A percentile compares a stretch with the other conserved stretches of the same genome.
Conservation (phyloP, 2,888 invertebrate genomes). For the Nephrotoma guestfalica region DNA sequence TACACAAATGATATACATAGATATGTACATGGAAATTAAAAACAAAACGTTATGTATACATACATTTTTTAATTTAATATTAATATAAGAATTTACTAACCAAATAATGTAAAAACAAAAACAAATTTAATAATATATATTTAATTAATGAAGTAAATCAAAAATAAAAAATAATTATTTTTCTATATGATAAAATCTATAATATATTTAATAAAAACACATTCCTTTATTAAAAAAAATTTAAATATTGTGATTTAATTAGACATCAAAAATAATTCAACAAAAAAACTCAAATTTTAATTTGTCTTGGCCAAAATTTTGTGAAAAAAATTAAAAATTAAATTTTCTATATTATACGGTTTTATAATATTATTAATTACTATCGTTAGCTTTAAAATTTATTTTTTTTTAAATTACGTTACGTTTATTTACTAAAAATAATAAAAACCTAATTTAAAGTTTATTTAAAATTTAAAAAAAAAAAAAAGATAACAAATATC, state of each 20-base stretch:
- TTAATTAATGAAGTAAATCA: background rate
- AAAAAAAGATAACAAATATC: background rate
- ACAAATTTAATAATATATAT: background rate
- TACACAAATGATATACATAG: background rate
- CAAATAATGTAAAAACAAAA: background rate
- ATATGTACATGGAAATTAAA: background rate
- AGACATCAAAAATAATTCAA: background rate
- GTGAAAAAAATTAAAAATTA: background rate
- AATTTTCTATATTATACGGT: background rate
- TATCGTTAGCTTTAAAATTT: background rate
- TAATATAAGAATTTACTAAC: background rate
- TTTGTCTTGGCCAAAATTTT: background rate
- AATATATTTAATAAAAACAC: background rate
- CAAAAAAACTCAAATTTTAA: background rate
- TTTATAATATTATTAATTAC: background rate
- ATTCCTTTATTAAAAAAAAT: background rate
- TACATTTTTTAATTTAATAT: background rate
- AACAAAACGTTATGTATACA: background rate
- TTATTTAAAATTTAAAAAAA: background rate
- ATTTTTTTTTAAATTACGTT: background rate
- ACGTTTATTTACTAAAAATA: background rate
- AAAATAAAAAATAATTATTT: background rate
- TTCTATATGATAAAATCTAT: background rate
- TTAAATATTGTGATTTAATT: background rate
- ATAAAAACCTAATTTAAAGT: background rate